Evolutionary conservation across 92 coral and sea anemone species (phyloP), one percentile per base, ranked within the genome.

Genomic region (Blastomussa wellsi): DNA sequence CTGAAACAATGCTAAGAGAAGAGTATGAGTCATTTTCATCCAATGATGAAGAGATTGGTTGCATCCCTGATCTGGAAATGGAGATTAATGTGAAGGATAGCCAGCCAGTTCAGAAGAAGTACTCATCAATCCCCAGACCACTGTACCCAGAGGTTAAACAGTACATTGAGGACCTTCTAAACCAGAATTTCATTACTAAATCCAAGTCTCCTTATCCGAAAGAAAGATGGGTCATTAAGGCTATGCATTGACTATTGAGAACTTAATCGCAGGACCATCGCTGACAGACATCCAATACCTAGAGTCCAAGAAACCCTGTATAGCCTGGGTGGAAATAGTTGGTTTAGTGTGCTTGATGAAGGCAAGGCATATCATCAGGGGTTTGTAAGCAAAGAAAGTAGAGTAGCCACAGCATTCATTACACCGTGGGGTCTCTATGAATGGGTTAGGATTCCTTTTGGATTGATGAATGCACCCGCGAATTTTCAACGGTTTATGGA

Each of bases 401-500:
- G 90, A 64, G 64, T 72, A 49, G 77, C 72, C 2, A 87, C 90
- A 73, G 90, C 82, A 36, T 87, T n/a, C n/a, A n/a, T n/a, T n/a
- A n/a, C n/a, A n/a, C n/a, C n/a, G n/a, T n/a, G 16, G 66, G 69
- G 10, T 82, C n/a, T n/a, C n/a, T n/a, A 82, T 70, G 86, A 82
- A 38, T 70, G 79, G 86, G 53, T 82, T 16, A 79, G 89, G 41
- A 72, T 79, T 36, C 89, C 81, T 22, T 79, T 86, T 19, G 85
- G 81, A 55, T 73, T 86, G 36, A 86, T 86, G 76, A 86, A 86
- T 66, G 85, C 85, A 4, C 89, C 89, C 6, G 85, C 89, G 17
- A 79, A 86, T 68, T 86, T 86, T 49, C 84, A 86, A 76, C 64
- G 84, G 38, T 79, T 52, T 79, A 86, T 86, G 89, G 89, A 86